Conservation (phyloP, 2,113 vertebrate genomes). For the Myotis davidii region DNA sequence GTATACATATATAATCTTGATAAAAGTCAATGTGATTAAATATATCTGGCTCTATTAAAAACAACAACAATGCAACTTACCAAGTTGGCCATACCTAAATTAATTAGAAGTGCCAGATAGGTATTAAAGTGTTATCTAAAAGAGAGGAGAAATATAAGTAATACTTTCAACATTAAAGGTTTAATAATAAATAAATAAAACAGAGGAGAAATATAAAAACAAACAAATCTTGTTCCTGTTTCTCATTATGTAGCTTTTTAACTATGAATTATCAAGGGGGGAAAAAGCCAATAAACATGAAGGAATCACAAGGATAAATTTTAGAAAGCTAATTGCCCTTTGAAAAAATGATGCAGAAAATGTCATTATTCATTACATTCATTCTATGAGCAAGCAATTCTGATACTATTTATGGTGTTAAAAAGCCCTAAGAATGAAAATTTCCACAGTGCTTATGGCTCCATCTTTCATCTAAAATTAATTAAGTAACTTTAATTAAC, state of each 20-base stretch:
- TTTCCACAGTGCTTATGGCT: not conserved
- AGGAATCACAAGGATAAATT: not conserved
- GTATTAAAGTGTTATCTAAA: not conserved
- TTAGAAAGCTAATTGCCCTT: not conserved
- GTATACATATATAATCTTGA: not conserved
- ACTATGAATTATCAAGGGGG: not conserved
- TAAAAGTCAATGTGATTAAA: not conserved
- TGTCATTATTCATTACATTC: not conserved
- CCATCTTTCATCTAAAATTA: not conserved
- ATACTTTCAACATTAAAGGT: too few species aligned
- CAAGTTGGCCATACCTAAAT: not conserved
- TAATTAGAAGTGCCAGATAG: not conserved
- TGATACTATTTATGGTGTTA: not conserved
- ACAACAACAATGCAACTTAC: not conserved
- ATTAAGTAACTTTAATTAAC: not conserved
- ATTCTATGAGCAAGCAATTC: not conserved
- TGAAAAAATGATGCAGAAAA: not conserved
- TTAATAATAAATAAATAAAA: not conserved
- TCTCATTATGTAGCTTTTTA: not conserved
- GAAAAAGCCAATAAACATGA: not conserved
- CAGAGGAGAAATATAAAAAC: not conserved
- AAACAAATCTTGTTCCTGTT: not conserved
- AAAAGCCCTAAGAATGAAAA: not conserved
- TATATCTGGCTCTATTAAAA: not conserved
- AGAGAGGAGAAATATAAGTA: too few species aligned